Evolutionary conservation across 2,888 invertebrate genomes (phyloP), one percentile per base, ranked within the genome.

Genomic region (Lasioglossum calceatum): DNA sequence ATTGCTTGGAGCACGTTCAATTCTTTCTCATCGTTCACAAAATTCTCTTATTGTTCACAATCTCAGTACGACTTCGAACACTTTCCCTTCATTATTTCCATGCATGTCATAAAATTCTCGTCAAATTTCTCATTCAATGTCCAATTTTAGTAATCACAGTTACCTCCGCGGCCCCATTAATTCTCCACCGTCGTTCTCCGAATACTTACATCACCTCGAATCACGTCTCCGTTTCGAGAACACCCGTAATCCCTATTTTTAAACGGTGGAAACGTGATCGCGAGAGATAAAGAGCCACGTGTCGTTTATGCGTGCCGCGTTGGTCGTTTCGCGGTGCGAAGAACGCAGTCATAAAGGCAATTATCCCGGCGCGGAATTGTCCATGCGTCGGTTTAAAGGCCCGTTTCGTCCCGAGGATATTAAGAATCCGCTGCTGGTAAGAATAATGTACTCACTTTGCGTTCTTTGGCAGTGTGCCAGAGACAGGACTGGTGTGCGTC

Each of bases 391-490:
- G 70, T 72, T 39, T 54, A 54, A 54, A 73, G 58, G 3, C 64
- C 70, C 42, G 54, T 54, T 54, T 79, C 77, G 23, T 74, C 39
- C 76, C 32, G 58, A 79, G 50, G 84, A 81, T 72, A 82, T 87
- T 85, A 82, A 79, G 84, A 89, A 90, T 85, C 81, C 81, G 54
- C 54, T 23, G 73, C 77, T 82, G 42, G 74, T 77, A 88, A 87
- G 89, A 91, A 88, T 87, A 91, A 88, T 87, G 72, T 92, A 97
- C 98, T 98, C 95, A 98, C 98, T 98, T 98, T 95, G 98, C 98
- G 97, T 98, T 98, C 96, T 98, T 98, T 92, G 98, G 98, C 92
- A 95, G 92, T 90, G 93, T 95, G 91, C 95, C 96, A 90, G 96
- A 96, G 89, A 95, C 96, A 84, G 96, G 96, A 89, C 95, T 96